These are phyloP conservation scores for Halcyon malimbica DNA, from an alignment of 2,113 vertebrate species.

Conservation along the genomic window DNA sequence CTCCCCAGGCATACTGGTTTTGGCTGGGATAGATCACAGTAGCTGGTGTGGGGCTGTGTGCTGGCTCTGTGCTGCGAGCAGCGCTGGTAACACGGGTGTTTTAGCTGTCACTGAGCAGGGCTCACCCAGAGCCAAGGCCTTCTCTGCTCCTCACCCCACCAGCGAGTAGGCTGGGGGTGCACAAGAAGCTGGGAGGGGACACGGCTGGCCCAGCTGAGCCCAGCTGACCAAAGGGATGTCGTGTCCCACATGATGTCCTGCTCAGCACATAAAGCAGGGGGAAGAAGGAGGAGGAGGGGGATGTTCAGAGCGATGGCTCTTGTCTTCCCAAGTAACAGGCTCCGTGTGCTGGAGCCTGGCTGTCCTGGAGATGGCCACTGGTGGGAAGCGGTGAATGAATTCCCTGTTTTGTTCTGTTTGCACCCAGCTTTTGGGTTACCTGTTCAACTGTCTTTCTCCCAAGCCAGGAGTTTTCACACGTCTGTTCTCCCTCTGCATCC, in stretches of 20 bases:
- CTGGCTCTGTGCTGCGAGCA: no score
- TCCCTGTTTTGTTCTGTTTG: not conserved
- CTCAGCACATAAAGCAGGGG: not conserved
- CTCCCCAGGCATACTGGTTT: not conserved
- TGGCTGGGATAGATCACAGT: not conserved
- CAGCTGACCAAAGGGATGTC: accelerated
- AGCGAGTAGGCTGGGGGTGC: not conserved
- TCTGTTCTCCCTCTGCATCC: not conserved
- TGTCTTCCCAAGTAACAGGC: not conserved
- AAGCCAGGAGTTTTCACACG: not conserved
- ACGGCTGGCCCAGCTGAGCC: not conserved
- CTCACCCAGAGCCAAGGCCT: not conserved
- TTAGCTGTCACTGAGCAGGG: no score
- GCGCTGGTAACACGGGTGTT: no score
- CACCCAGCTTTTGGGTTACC: not conserved
- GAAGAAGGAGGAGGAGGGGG: not conserved
- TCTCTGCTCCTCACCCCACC: not conserved
- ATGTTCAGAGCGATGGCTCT: accelerated
- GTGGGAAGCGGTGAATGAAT: not conserved
- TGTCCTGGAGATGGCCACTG: not conserved
- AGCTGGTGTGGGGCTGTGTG: no score
- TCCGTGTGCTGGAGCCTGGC: accelerated
- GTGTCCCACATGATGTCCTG: accelerated
- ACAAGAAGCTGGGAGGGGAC: not conserved
- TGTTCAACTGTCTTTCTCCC: not conserved